These are phyloP conservation scores for Megalops cyprinoides DNA, from an alignment of 2,797 vertebrate species.

Conservation along the genomic window DNA sequence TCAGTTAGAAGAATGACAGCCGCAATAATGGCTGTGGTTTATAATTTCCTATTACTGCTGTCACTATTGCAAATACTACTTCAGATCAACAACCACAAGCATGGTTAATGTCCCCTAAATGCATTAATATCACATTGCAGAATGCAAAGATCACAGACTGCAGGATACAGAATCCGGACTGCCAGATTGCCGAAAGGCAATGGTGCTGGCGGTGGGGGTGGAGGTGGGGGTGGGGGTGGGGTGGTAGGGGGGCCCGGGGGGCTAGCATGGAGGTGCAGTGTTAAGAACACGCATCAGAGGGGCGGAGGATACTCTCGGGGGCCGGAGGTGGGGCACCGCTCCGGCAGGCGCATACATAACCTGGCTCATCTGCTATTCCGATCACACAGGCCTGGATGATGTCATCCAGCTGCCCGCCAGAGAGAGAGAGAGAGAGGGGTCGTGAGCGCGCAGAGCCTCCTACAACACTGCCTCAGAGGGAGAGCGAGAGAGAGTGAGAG, in stretches of 20 bases:
- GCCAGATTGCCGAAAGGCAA: no score
- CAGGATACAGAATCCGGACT: no score
- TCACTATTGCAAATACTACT: neutral
- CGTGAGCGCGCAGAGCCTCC: slow-evolving; percentile 33
- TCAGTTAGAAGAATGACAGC: neutral
- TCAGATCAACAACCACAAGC: no score
- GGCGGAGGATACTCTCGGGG: slow-evolving; percentile 26
- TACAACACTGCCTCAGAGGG: slow-evolving; percentile 24
- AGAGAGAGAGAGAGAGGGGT: slow-evolving; percentile 33
- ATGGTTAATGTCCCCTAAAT: neutral
- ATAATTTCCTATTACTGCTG: neutral
- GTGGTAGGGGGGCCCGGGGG: no score
- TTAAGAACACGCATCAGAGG: neutral
- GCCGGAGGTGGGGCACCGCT: neutral
- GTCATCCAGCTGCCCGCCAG: slow-evolving; percentile 59
- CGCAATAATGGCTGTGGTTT: neutral
- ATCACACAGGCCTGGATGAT: slow-evolving; percentile 52
- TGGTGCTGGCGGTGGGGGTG: no score
- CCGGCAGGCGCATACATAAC: slow-evolving; percentile 32
- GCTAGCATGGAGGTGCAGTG: no score
- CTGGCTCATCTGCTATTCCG: slow-evolving; percentile 45
- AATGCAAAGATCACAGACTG: neutral
- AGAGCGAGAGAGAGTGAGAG: slow-evolving; percentile 35
- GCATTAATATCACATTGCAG: neutral
- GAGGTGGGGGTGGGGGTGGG: no score